These are phyloP conservation scores for Mergus octosetaceus DNA, from an alignment of 2,797 vertebrate species.

Conservation along the genomic window DNA sequence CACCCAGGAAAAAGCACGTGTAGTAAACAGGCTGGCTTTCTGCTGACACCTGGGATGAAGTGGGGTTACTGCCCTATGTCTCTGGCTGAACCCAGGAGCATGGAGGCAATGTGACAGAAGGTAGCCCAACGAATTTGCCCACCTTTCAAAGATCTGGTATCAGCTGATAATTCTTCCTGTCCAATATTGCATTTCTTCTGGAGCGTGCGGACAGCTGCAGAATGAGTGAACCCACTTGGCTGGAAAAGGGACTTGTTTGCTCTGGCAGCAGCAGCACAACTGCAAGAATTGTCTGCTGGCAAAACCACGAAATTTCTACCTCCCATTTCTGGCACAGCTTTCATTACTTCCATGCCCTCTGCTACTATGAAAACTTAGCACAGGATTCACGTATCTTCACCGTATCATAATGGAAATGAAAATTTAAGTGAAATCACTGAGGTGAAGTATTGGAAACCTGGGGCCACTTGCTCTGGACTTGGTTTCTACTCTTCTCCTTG, in stretches of 20 bases:
- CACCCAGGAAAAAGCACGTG: fast-evolving
- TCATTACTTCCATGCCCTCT: neutral
- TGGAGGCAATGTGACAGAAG: fast-evolving
- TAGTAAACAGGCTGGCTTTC: neutral
- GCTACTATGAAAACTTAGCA: neutral
- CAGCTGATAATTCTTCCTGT: neutral
- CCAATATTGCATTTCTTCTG: neutral
- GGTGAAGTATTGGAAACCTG: neutral
- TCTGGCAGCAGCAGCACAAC: neutral
- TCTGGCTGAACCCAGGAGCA: neutral
- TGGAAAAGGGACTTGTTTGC: neutral
- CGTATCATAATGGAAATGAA: neutral
- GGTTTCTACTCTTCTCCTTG: neutral
- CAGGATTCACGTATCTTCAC: neutral
- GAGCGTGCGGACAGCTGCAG: neutral
- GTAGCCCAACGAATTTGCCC: neutral
- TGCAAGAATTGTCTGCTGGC: neutral
- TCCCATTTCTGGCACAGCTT: neutral
- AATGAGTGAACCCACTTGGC: neutral
- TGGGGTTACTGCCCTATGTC: neutral
- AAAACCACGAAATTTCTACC: fast-evolving
- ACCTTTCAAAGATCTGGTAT: neutral
- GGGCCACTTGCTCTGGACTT: neutral
- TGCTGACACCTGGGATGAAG: neutral
- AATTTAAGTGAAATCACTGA: neutral